Percentiles rank a stretch among this genome's conserved stretches.
Evolutionary conservation across 2,113 vertebrate genomes (phyloP).

Genomic region (Cavia aperea): DNA sequence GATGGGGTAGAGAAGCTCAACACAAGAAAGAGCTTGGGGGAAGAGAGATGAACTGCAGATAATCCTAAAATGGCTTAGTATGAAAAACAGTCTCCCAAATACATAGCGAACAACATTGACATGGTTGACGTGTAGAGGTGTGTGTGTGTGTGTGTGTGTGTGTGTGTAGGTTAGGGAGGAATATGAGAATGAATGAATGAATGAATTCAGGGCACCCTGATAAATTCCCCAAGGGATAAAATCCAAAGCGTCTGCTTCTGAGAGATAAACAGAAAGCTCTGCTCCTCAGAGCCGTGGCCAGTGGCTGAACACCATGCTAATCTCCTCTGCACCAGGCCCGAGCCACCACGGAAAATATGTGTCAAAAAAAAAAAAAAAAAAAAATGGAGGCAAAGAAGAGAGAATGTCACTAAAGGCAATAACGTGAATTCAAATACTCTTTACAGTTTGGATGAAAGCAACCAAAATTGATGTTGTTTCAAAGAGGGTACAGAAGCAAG

Average conservation of each 20-base stretch:
- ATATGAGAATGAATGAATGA: conserved; percentile 55
- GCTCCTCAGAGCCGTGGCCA: conserved; percentile 66
- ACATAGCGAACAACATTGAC: not conserved
- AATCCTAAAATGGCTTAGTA: not conserved
- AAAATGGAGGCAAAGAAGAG: conserved; percentile 19
- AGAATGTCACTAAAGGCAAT: conserved; percentile 27
- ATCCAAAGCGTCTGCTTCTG: conserved; percentile 75
- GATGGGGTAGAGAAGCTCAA: not conserved
- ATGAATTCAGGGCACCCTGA: conserved; percentile 66
- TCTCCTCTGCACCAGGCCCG: conserved; percentile 63
- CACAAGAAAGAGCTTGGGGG: not conserved
- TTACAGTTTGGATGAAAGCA: conserved; percentile 53
- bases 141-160: not conserved
- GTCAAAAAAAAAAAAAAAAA: not conserved
- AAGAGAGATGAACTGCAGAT: not conserved
- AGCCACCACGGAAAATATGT: conserved; percentile 41
- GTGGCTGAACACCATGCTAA: conserved; percentile 67
- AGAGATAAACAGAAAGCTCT: conserved; percentile 77
- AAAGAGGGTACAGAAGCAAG: conserved; percentile 30
- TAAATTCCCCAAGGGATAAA: conserved; percentile 74
- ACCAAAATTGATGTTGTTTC: conserved; percentile 65
- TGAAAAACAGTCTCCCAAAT: not conserved
- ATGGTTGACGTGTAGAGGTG: not conserved
- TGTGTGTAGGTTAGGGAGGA: not conserved
- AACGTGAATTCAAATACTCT: conserved; percentile 61